Evolutionary conservation across 2,888 invertebrate species (phyloP).

Genomic region (Xestia rhomboidea): DNA sequence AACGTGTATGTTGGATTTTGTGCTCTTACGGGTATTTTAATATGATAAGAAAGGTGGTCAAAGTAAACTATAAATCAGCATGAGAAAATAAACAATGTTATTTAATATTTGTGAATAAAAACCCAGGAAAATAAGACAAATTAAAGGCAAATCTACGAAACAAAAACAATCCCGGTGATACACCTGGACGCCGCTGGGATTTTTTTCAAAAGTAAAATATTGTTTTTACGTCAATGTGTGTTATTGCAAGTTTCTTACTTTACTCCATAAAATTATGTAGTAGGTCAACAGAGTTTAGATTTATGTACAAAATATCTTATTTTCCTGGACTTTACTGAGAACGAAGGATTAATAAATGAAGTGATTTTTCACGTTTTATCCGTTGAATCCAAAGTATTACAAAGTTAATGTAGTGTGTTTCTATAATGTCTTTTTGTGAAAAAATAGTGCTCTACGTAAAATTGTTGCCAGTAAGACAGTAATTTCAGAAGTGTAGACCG

Average conservation of each 20-base stretch:
- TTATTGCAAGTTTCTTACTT: neutral
- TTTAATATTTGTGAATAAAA: neutral
- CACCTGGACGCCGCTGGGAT: neutral
- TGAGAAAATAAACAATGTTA: no score
- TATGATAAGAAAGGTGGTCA: neutral
- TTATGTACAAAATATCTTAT: neutral
- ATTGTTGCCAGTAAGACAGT: neutral
- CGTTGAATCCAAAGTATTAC: neutral
- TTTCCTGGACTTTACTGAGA: neutral
- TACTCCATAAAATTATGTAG: neutral
- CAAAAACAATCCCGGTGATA: neutral
- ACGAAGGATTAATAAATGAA: neutral
- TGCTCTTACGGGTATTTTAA: no score
- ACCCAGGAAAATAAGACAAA: neutral
- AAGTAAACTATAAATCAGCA: neutral
- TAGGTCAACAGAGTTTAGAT: neutral
- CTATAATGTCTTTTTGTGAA: neutral
- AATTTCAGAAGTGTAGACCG: neutral
- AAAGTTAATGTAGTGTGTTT: neutral
- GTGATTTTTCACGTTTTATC: neutral
- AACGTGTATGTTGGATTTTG: no score
- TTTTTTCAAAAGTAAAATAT: neutral
- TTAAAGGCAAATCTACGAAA: neutral
- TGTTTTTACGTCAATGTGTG: neutral
- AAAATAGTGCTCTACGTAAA: neutral